phyloP scores from a whole-genome alignment of 2,888 invertebrate species.

The Pheosia tremula region DNA sequence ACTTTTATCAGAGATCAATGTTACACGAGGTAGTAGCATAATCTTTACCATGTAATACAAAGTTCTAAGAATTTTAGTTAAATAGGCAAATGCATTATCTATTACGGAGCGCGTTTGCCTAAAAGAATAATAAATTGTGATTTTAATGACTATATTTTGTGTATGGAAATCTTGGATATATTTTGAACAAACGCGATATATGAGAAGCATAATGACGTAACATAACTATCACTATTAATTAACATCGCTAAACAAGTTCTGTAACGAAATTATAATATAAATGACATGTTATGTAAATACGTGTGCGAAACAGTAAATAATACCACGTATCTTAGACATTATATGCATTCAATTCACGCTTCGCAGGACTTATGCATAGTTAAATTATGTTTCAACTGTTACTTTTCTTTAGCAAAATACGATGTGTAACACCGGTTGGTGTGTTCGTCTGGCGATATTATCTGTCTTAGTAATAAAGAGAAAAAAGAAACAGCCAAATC shows the following conservation, averaged over 20 bases:
- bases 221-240: slow-evolving; percentile 5
- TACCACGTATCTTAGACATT: slow-evolving; percentile 4
- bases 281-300: slow-evolving; percentile 13
- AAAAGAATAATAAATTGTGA: background rate
- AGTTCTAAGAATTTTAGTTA: no score
- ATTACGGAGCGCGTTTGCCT: background rate
- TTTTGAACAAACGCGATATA: background rate
- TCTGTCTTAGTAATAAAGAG: no score
- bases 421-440: no score
- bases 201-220: slow-evolving; percentile 22
- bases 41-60: no score
- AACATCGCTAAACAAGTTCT: slow-evolving; percentile 6
- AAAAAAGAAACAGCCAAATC: no score
- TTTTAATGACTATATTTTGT: background rate
- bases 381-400: no score
- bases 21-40: background rate
- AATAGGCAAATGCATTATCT: background rate
- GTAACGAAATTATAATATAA: slow-evolving; percentile 12
- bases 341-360: slow-evolving; percentile 10
- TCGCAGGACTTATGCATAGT: slow-evolving; percentile 7
- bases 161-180: background rate
- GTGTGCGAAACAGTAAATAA: background rate
- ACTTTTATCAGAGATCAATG: background rate
- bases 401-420: no score
- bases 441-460: no score